A percentile compares a stretch with the other conserved stretches of the same genome.
Conservation (phyloP, 2,113 vertebrate genomes). For the Garra rufa region DNA sequence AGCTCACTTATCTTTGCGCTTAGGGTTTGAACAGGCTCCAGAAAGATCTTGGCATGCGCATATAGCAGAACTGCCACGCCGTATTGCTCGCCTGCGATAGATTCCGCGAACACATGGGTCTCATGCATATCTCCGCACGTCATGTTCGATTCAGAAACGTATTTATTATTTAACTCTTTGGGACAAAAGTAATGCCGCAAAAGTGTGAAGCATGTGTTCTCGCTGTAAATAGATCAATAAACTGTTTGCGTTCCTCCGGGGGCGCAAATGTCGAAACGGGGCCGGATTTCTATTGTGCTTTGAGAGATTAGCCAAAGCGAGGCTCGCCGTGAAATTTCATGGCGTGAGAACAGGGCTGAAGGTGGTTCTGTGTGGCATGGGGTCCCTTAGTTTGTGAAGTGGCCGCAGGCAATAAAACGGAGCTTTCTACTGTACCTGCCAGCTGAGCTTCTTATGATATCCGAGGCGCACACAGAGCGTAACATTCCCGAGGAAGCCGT, state of each 20-base stretch:
- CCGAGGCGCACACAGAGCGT: conserved; percentile 72
- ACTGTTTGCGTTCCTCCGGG: conserved; percentile 52
- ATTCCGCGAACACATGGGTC: conserved; percentile 45
- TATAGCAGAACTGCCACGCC: conserved; percentile 58
- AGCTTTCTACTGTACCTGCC: conserved; percentile 81
- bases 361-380: conserved; percentile 53
- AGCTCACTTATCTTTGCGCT: conserved; percentile 44
- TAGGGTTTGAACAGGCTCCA: conserved; percentile 57
- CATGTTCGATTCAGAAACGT: conserved; percentile 41
- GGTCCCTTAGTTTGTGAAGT: conserved; percentile 56
- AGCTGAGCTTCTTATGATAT: conserved; percentile 70
- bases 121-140: conserved; percentile 40
- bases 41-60: conserved; percentile 64
- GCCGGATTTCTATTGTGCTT: conserved; percentile 63
- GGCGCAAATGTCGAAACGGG: conserved; percentile 63
- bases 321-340: conserved; percentile 70
- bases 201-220: conserved; percentile 51
- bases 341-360: conserved; percentile 71
- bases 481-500: conserved; percentile 75
- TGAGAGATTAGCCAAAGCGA: conserved; percentile 71
- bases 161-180: conserved; percentile 22
- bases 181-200: conserved; percentile 14
- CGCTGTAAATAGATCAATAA: conserved; percentile 65
- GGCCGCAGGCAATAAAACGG: conserved; percentile 76
- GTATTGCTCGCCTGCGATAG: conserved; percentile 45